Percentiles rank a stretch among this genome's conserved stretches.
These are phyloP conservation scores for Eupithecia tripunctaria DNA, from an alignment of 2,888 invertebrate species.

Conservation along the genomic window DNA sequence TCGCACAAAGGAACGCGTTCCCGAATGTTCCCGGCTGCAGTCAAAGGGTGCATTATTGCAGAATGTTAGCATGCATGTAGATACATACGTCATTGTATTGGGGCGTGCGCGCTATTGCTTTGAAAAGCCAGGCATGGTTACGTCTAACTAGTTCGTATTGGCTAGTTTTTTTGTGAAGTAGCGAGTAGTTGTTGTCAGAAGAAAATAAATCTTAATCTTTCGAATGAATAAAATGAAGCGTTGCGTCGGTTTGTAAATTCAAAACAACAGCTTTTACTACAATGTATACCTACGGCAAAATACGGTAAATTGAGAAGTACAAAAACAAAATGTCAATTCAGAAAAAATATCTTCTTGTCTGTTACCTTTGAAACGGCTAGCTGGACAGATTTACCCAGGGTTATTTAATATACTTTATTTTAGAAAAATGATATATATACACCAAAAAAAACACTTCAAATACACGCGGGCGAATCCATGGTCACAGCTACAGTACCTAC, in stretches of 20 bases:
- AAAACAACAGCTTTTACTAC: background rate
- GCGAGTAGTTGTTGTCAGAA: background rate
- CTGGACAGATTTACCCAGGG: background rate
- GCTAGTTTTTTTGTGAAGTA: too few species aligned
- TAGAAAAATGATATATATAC: background rate
- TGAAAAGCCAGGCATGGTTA: background rate
- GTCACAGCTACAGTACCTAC: background rate
- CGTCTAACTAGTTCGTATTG: background rate
- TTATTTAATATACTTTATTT: background rate
- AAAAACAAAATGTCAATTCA: background rate
- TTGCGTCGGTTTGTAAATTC: background rate
- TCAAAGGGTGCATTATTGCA: constrained; percentile 15
- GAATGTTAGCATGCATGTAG: background rate
- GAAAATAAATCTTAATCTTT: background rate
- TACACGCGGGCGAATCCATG: background rate
- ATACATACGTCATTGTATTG: background rate
- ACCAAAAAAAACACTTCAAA: background rate
- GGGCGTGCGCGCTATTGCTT: background rate
- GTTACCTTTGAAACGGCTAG: background rate
- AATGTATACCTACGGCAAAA: too few species aligned
- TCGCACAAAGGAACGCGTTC: constrained; percentile 6
- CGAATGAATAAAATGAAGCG: too few species aligned
- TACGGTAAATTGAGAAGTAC: too few species aligned
- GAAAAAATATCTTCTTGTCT: background rate
- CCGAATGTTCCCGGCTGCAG: background rate